Evolutionary conservation across 2,888 invertebrate species (phyloP), one percentile per base, ranked within the genome.

Genomic region (Parnassius smintheus): DNA sequence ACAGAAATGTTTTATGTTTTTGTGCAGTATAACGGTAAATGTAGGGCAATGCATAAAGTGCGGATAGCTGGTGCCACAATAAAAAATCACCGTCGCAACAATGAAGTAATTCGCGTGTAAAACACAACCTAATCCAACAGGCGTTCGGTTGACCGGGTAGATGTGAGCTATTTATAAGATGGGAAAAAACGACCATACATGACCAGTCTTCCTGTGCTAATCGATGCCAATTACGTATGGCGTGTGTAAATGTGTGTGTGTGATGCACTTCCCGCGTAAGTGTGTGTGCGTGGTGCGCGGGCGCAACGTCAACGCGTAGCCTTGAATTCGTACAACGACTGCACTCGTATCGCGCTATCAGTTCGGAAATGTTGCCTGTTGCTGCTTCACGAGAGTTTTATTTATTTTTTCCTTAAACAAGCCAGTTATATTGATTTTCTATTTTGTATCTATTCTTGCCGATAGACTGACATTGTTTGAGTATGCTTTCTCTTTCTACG

Each of bases 271-370:
- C 67, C 68, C 60, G 70, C 57, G 70, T 63, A 70, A 65, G 73
- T 61, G 80, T 71, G 80, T 72, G 72, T 60, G 73, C n/a, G n/a
- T 65, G 68, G 49, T 64, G 68, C 68, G 71, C 68, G 65, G 64
- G 71, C 70, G 70, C 68, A 70, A 70, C 69, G 72, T 70, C 79
- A 76, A 80, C 81, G 66, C 57, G 65, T 69, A 75, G 73, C 81
- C 91, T 91, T 91, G 91, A 88, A 85, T 76, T 70, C 85, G 91
- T 88, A 75, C 91, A 82, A 79, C 89, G 91, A 90, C 91, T 88
- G 88, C 88, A 83, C 83, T 85, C 80, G 72, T 78, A 76, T 77
- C 73, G 66, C 70, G 66, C 57, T 67, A 73, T 72, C 71, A 68
- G 79, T 76, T 84, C 86, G 81, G 83, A 82, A 76, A 77, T 73